Percentiles rank a stretch among this genome's conserved stretches.
Conservation (phyloP, 2,888 invertebrate genomes). For the Nomada fucata region DNA sequence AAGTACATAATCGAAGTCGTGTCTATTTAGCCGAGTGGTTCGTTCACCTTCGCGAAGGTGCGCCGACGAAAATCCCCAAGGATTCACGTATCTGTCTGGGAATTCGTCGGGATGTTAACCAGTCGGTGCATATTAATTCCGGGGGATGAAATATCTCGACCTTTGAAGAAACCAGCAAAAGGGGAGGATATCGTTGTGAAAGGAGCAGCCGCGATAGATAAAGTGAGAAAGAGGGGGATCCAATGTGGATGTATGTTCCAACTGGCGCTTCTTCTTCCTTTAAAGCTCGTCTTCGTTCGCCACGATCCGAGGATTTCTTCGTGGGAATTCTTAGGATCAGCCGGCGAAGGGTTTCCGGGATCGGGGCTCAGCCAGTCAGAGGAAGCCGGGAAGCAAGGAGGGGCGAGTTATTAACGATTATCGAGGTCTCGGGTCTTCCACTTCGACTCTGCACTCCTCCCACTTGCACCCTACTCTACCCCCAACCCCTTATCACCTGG, state of each 20-base stretch:
- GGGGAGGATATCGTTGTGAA: constrained; percentile 22
- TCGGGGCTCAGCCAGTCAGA: constrained; percentile 11
- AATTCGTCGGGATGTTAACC: constrained; percentile 71
- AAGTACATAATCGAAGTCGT: constrained; percentile 5
- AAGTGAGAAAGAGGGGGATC: background rate
- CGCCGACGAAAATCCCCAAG: constrained; percentile 59
- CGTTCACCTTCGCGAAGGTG: constrained; percentile 64
- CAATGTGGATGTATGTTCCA: constrained; percentile 32
- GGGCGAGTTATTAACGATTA: constrained; percentile 76
- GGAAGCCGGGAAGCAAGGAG: constrained; percentile 17
- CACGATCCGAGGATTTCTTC: constrained; percentile 67
- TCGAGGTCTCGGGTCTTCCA: constrained; percentile 67
- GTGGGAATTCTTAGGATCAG: constrained; percentile 70
- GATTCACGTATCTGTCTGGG: constrained; percentile 73
- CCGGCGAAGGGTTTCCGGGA: constrained; percentile 52
- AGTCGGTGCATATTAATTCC: constrained; percentile 77
- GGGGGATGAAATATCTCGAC: constrained; percentile 73
- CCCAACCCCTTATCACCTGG: constrained; percentile 42
- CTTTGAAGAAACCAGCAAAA: constrained; percentile 69
- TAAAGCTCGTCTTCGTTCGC: constrained; percentile 40
- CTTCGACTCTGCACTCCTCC: constrained; percentile 15
- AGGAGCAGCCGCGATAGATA: constrained; percentile 11
- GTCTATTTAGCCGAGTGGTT: constrained; percentile 60
- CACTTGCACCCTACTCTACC: constrained; percentile 2
- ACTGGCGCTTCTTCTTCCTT: constrained; percentile 38